Percentiles rank a stretch among this genome's conserved stretches.
Evolutionary conservation across 2,888 invertebrate genomes (phyloP).

Genomic region (Drosophila longiperda): DNA sequence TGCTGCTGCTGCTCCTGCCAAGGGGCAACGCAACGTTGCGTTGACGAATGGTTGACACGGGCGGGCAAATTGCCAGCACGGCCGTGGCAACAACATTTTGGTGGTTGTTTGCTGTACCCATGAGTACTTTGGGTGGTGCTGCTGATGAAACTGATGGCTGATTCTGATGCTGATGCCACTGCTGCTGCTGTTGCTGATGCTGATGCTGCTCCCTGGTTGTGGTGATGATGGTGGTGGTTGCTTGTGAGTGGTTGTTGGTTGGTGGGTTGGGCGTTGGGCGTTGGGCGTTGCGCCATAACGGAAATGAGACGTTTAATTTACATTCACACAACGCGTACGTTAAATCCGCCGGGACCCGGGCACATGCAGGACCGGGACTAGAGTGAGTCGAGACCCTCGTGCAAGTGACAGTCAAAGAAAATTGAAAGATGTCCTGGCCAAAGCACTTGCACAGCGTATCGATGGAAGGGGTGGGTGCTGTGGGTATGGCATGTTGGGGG

Average conservation of each 20-base stretch:
- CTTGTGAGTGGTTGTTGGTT: conserved; percentile 17
- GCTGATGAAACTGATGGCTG: conserved; percentile 8
- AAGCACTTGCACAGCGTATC: not conserved
- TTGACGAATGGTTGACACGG: conserved; percentile 80
- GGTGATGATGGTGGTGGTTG: conserved; percentile 18
- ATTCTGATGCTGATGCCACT: not conserved
- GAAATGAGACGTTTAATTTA: conserved; percentile 82
- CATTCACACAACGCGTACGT: conserved; percentile 72
- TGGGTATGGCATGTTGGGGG: not conserved
- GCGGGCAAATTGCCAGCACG: conserved; percentile 32
- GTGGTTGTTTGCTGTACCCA: conserved; percentile 54
- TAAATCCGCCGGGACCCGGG: conserved; percentile 50
- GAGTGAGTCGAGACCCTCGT: conserved; percentile 28
- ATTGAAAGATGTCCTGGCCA: conserved; percentile 46
- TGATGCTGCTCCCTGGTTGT: conserved; percentile 6
- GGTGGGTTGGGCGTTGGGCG: conserved; percentile 47
- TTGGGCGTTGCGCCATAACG: conserved; percentile 65
- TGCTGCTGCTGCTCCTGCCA: conserved; percentile 14
- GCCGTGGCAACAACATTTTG: conserved; percentile 41
- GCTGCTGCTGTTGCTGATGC: not conserved
- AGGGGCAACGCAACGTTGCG: conserved; percentile 11
- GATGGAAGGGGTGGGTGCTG: not conserved
- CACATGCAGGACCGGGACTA: conserved; percentile 21
- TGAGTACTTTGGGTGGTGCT: conserved; percentile 43
- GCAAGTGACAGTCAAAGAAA: conserved; percentile 73